A percentile compares a stretch with the other conserved stretches of the same genome.
phyloP scores from a whole-genome alignment of 2,888 invertebrate genomes.

The Lottia scabra region DNA sequence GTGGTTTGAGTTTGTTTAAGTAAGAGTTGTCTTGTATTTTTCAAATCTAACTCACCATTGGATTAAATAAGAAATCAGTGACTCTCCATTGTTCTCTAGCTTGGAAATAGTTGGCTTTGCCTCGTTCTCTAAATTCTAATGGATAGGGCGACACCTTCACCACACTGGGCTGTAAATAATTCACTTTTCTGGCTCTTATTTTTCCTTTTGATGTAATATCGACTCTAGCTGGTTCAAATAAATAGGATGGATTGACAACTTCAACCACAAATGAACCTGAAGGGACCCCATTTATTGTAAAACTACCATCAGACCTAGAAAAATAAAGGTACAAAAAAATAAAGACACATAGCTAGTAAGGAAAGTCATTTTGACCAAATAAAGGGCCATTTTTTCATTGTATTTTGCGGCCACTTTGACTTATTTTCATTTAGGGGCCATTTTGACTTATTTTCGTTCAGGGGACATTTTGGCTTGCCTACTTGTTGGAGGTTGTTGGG shows the following conservation, averaged over 20 bases:
- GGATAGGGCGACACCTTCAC: constrained; percentile 87
- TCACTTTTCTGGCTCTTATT: constrained; percentile 92
- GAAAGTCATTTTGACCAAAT: no score
- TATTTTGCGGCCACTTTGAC: no score
- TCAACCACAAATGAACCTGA: constrained; percentile 89
- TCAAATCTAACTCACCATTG: constrained; percentile 77
- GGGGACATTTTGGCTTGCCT: no score
- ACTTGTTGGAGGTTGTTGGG: no score
- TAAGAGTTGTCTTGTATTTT: no score
- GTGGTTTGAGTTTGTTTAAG: no score
- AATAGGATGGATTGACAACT: constrained; percentile 88
- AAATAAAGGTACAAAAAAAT: constrained; percentile 17
- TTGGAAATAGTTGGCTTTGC: constrained; percentile 83
- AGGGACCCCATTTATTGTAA: constrained; percentile 81
- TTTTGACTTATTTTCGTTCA: no score
- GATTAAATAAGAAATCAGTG: constrained; percentile 95
- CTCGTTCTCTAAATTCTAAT: constrained; percentile 85
- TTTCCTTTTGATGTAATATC: constrained; percentile 98
- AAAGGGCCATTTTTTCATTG: no score
- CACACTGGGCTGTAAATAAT: constrained; percentile 90
- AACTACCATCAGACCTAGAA: constrained; percentile 88
- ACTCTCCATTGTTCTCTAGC: constrained; percentile 95
- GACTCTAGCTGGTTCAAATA: constrained; percentile 93
- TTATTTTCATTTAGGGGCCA: no score
- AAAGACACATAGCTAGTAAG: no score